Evolutionary conservation across 2,113 vertebrate species (phyloP).

Genomic region (Penelope pileata): DNA sequence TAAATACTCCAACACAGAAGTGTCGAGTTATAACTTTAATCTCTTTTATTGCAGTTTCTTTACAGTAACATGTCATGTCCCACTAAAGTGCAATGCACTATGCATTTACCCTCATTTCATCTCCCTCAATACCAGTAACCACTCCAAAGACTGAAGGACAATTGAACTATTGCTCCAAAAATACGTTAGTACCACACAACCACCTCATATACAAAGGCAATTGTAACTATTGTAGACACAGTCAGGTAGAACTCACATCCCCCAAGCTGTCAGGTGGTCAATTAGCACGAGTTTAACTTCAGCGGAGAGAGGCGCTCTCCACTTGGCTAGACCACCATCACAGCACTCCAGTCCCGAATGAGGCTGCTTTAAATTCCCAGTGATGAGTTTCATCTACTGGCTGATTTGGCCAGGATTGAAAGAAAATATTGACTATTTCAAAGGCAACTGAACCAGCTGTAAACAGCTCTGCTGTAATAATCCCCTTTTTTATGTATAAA

Average conservation of each 20-base stretch:
- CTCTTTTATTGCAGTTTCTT: not conserved
- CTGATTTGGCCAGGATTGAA: not conserved
- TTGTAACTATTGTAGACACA: not conserved
- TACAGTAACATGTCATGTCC: fast-evolving
- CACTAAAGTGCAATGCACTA: not conserved
- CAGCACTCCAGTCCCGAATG: not conserved
- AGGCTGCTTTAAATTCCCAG: not conserved
- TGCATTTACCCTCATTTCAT: not conserved
- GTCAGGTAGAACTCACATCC: not conserved
- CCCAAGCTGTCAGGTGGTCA: not conserved
- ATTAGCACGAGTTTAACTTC: not conserved
- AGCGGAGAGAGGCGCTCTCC: not conserved
- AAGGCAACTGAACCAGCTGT: not conserved
- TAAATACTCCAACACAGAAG: too few species aligned
- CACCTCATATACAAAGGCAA: not conserved
- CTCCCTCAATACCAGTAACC: not conserved
- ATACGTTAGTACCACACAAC: not conserved
- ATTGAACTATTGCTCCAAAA: not conserved
- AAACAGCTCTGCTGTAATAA: not conserved
- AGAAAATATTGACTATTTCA: not conserved
- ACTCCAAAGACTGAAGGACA: not conserved
- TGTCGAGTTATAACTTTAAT: not conserved
- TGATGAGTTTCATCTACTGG: not conserved
- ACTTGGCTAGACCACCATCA: not conserved
- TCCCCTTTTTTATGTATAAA: not conserved